Percentiles rank a stretch among this genome's conserved stretches.
Evolutionary conservation across 1,140 invertebrate species (phyloP).

Genomic region (Bacillus rossius): DNA sequence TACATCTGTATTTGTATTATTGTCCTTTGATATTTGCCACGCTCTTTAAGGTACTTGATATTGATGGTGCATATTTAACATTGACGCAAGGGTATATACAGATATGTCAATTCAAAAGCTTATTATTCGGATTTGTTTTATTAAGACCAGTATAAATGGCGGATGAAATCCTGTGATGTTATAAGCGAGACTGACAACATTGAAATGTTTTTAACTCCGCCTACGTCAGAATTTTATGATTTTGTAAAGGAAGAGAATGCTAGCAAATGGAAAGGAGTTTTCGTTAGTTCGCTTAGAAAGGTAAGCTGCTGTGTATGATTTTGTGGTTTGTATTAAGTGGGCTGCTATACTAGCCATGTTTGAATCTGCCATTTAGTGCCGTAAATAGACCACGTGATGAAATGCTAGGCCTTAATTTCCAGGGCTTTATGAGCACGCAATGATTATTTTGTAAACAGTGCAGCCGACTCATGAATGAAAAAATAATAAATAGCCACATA

Average conservation of each 20-base stretch:
- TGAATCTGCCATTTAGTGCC: neutral
- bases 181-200: neutral
- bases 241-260: slow-evolving; percentile 83
- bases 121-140: too few species aligned
- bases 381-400: neutral
- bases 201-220: slow-evolving; percentile 50
- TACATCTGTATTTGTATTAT: too few species aligned
- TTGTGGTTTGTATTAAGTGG: neutral
- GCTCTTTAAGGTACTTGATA: too few species aligned
- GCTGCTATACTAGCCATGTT: neutral
- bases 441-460: too few species aligned
- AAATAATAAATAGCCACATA: too few species aligned
- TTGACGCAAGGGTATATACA: too few species aligned
- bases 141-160: slow-evolving; percentile 19
- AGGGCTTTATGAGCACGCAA: too few species aligned
- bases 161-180: slow-evolving; percentile 7
- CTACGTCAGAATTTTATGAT: slow-evolving; percentile 66
- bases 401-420: too few species aligned
- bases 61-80: too few species aligned
- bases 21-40: too few species aligned
- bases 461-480: too few species aligned
- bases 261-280: slow-evolving; percentile 84
- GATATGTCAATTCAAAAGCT: too few species aligned
- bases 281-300: slow-evolving; percentile 72
- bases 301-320: slow-evolving; percentile 42